Percentiles rank a stretch among this genome's conserved stretches.
phyloP scores from a whole-genome alignment of 2,113 vertebrate species.

The Bostrychus sinensis region DNA sequence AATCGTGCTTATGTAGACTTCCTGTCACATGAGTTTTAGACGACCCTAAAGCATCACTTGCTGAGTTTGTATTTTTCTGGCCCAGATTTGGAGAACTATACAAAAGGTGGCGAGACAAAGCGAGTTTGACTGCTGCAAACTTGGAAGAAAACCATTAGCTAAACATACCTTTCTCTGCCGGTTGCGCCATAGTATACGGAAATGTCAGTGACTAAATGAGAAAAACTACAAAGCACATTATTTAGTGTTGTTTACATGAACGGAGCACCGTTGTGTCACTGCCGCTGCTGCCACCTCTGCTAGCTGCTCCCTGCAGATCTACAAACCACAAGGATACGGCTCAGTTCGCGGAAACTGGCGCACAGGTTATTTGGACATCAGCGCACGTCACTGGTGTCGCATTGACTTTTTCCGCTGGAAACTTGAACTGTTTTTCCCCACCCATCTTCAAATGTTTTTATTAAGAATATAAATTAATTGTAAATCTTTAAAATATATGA shows the following conservation, averaged over 20 bases:
- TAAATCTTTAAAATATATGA: too few relatives aligned
- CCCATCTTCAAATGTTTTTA: too few relatives aligned
- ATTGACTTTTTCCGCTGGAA: not conserved
- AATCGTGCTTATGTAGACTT: not conserved
- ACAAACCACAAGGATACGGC: not conserved
- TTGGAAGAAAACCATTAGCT: not conserved
- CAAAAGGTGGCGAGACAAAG: not conserved
- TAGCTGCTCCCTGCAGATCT: not conserved
- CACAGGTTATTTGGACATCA: not conserved
- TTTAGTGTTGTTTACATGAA: slow-evolving; percentile 44
- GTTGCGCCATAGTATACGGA: slow-evolving; percentile 54
- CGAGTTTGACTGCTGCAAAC: not conserved
- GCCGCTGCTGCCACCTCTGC: not conserved
- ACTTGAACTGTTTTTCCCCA: not conserved
- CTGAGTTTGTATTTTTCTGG: slow-evolving; percentile 29
- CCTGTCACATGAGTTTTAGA: slow-evolving; percentile 20
- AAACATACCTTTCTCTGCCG: slow-evolving; percentile 68
- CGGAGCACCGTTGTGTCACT: not conserved
- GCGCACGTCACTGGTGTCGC: not conserved
- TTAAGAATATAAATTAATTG: too few relatives aligned
- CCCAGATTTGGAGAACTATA: slow-evolving; percentile 4
- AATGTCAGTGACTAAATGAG: not conserved
- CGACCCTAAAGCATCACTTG: slow-evolving; percentile 5
- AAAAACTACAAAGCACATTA: slow-evolving; percentile 2
- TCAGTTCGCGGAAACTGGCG: not conserved